Evolutionary conservation across 2,113 vertebrate species (phyloP), one percentile per base, ranked within the genome.

Genomic region (Aleadryas rufinucha): DNA sequence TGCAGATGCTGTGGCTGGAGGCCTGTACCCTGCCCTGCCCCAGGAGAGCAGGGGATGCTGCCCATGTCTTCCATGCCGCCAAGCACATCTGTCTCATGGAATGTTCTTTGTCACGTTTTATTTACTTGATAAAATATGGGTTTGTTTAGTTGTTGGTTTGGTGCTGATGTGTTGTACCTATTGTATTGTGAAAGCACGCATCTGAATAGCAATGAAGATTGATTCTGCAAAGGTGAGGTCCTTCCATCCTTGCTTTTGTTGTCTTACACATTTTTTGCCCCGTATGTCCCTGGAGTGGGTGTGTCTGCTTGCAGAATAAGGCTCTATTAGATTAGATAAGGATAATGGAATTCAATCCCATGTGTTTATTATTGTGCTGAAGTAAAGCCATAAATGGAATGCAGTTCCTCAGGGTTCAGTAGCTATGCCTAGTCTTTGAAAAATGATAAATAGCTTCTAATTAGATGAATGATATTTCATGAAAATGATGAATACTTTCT

Each of bases 401-500:
- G 45, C 8, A 26, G 21, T 41, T 94, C 53, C 71, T 94, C 23
- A 31, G 76, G 28, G 60, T 68, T 94, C 68, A 42, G 35, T 88
- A 54, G 75, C 35, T 87, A 12, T 63, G 50, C 39, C 30, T 81
- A 27, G 35, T 84, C 47, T 86, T 84, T 63, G 63, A 69, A 78
- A 95, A 93, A 87, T 86, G 11, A 44, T 84, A 74, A 90, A 60
- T 44, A 74, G 22, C 60, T 88, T 39, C 71, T 69, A 74, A 91
- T 91, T 87, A 87, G 52, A 70, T 84, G 39, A 84, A 69, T 3
- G 0, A 31, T 77, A 66, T 28, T 85, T 93, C 30, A 47, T 44
- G 16, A 89, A 65, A 80, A 63, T 89, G 6, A 93, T 86, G 42
- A 86, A 77, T 88, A 33, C 18, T 74, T 90, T 90, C 31, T 90